Base-by-base conservation (phyloP, 2,797 vertebrate species). In the Neosilurus hyrtlii region DNA sequence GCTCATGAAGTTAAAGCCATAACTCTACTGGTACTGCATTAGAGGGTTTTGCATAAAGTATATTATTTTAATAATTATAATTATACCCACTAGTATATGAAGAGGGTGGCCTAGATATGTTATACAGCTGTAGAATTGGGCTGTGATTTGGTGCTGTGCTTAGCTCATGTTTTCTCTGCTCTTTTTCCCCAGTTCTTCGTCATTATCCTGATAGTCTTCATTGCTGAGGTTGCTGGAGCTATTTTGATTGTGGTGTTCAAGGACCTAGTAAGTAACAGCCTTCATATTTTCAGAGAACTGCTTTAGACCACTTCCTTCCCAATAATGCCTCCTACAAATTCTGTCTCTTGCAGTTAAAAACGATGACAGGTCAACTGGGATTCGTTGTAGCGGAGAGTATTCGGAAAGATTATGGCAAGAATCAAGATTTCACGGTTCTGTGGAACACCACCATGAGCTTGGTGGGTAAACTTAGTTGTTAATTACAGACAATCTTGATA, bases 161-260 rank as follows among this genome's bases (percentile, higher is more conserved):
- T 59, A 35, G 72, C 26, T n/a, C 18, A 30, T 11, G 1, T 35
- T 26, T 26, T 54, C 24, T 54, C n/a, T 68, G 61, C 14, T 18
- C 4, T 70, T 80, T 90, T 76, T 35, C 61, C 80, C 18, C 66
- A 96, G 95, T 96, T 96, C 83, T 96, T 96, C 67, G 78, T 92
- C 87, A 92, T 96, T 6, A 85, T 96, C 76, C 83, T 95, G 89
- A 74, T 95, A 82, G 90, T 96, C 82, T 96, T 96, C 90, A 91
- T 95, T 37, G 94, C 89, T 0, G 93, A 96, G 88, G 89, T 96
- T 1, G 93, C 93, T 4, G 94, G 94, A 70, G 95, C 94, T 0
- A 88, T 95, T 20, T 92, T 96, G 73, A 89, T 96, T 83, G 75
- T 95, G 88, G 93, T 91, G 0, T 96, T 96, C 89, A 94, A 92